Base-by-base conservation (phyloP, 2,113 vertebrate genomes). In the Peromyscus maniculatus region DNA sequence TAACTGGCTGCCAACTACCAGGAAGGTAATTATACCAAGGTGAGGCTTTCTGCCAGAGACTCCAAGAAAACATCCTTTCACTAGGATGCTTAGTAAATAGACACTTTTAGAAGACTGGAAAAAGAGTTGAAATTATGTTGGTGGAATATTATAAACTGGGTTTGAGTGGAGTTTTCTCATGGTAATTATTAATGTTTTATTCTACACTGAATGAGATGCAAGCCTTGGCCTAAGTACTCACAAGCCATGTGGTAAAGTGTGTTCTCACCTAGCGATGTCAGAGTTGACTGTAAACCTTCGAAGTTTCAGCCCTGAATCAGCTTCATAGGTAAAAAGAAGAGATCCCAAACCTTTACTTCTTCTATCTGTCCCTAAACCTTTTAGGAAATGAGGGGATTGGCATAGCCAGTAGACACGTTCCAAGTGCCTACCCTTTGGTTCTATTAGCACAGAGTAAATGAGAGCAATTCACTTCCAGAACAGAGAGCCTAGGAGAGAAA, bases 351-450 rank as follows among this genome's bases (percentile, higher is more conserved):
- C 92, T 0, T 24, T 71, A 97, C 93, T 96, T 98, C 96, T 97
- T 97, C 93, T 92, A 97, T 83, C 28, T 92, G 95, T 78, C 43
- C 96, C 96, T 80, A 79, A 57, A 66, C 80, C 94, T 96, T 89
- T 83, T 93, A 91, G 82, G 91, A 96, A 97, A 98, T 97, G 83
- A 97, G 98, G 98, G 88, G 91, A 93, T 94, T 98, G 95, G 97
- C 89, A 92, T 57, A 97, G 95, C 95, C 87, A 77, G 80, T 28
- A 0, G 0, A 92, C 31, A 91, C 52, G 75, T 94, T 94, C 92
- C 8, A 17, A 5, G 28, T 15, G 77, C 91, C 98, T 89, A 96
- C 97, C 95, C 92, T 97, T 57, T 93, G 87, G 82, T 84, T 80
- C 89, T 59, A 59, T 72, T 91, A 88, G 82, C 79, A 64, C 0